Conservation (phyloP, 2,113 vertebrate species). For the Pimephales promelas region DNA sequence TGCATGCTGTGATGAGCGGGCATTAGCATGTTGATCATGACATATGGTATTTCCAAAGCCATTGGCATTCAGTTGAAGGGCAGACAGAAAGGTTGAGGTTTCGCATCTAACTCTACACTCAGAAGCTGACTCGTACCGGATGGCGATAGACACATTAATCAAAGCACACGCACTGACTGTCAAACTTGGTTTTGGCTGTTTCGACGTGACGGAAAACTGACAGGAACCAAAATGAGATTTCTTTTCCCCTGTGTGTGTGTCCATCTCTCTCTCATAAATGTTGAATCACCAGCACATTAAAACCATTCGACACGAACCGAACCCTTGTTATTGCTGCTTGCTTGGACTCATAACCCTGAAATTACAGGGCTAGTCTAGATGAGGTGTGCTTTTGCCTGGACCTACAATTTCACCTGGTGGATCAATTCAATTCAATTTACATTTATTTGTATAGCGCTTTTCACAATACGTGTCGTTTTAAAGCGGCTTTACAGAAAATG, state of each 20-base stretch:
- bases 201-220: conserved; percentile 59
- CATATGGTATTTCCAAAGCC: background rate
- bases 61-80: conserved; percentile 42
- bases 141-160: conserved; percentile 58
- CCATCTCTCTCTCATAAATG: conserved; percentile 34
- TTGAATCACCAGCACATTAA: conserved; percentile 10
- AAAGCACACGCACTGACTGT: conserved; percentile 56
- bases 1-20: background rate
- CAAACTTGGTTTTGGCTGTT: conserved; percentile 55
- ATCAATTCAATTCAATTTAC: too few relatives aligned
- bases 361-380: background rate
- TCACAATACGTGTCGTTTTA: too few relatives aligned
- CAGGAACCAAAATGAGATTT: conserved; percentile 67
- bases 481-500: too few relatives aligned
- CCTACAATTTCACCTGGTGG: background rate
- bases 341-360: conserved; percentile 13
- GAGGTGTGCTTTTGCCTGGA: background rate
- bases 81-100: conserved; percentile 47
- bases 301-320: background rate
- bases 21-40: conserved; percentile 34
- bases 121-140: conserved; percentile 45
- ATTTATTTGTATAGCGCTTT: too few relatives aligned
- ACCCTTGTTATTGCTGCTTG: conserved; percentile 9
- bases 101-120: conserved; percentile 38
- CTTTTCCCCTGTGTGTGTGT: conserved; percentile 32